Base-by-base conservation (phyloP, 2,113 vertebrate species). In the Stictonetta naevosa region DNA sequence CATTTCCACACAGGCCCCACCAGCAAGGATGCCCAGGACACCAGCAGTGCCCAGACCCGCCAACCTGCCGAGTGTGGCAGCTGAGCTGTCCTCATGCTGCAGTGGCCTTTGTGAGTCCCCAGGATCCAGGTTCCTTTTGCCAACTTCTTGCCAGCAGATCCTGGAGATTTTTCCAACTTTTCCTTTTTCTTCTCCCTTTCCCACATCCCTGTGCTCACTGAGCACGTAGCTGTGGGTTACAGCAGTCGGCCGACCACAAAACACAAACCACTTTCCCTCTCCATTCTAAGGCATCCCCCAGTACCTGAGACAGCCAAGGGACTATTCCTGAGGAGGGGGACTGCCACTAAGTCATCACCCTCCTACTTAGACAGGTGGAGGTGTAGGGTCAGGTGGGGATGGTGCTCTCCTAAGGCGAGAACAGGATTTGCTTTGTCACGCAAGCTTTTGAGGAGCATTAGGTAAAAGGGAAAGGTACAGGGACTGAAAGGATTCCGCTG, bases 251-350 rank as follows among this genome's bases (percentile, higher is more conserved):
- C 75, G 18, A 60, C 38, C 26, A 52, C 34, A 75, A 84, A 90
- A 71, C 20, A 18, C 40, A 48, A 48, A 34, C 72, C 23, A 50
- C 25, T 56, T 60, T 29, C 52, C 72, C 59, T 66, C 38, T 60
- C 82, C 48, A 25, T 48, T 82, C 11, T 36, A 76, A 83, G 23
- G 46, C 76, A 86, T 33, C 2, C 9, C 16, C 4, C 42, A 69
- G 23, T 11, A 53, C 3, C 29, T 20, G 21, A 75, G 62, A 67
- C 13, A 86, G 29, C 46, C 40, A 66, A 46, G 48, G 22, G 15
- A 77, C 0, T 2, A 17, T 6, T 63, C 58, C 31, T 0, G 0
- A 58, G 40, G 22, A 50, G 1, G 36, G 7, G 10, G 44, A 38
- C 10, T 62, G 33, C n/a, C 48, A 58, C 56, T 46, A 58, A 64